Percentiles rank a stretch among this genome's conserved stretches.
phyloP scores from a whole-genome alignment of 1,140 invertebrate species.

The Druon quercuslanigerum region DNA sequence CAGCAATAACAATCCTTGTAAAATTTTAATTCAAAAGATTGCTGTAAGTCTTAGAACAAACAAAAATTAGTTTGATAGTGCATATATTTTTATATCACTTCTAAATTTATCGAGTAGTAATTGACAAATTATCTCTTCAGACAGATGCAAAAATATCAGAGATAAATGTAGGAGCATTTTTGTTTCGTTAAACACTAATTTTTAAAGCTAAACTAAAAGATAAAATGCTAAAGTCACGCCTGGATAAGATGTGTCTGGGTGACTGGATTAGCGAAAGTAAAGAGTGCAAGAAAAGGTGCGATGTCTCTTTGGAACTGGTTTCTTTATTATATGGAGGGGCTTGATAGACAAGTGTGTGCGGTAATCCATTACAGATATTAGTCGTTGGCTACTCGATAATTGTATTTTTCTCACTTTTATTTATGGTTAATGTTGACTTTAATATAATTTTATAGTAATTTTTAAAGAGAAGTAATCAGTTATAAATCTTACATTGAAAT shows the following conservation, averaged over 20 bases:
- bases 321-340: constrained; percentile 11
- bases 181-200: background rate
- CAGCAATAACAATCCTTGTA: too few species aligned
- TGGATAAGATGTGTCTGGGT: constrained; percentile 10
- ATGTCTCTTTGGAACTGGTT: constrained; percentile 16
- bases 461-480: background rate
- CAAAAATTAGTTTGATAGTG: too few species aligned
- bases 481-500: too few species aligned
- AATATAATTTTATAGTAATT: background rate
- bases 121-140: too few species aligned
- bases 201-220: background rate
- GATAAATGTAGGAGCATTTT: background rate
- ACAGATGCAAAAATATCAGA: background rate
- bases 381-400: constrained; percentile 17
- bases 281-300: constrained; percentile 3
- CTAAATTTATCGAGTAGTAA: too few species aligned
- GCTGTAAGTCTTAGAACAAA: too few species aligned
- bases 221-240: constrained; percentile 1
- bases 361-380: constrained; percentile 11
- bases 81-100: too few species aligned
- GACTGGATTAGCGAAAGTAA: constrained; percentile 21
- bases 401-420: constrained; percentile 7
- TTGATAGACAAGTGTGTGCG: constrained; percentile 1
- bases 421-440: background rate
- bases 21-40: too few species aligned